Base-by-base conservation (phyloP, 2,797 vertebrate species). In the Myripristis jacobus region DNA sequence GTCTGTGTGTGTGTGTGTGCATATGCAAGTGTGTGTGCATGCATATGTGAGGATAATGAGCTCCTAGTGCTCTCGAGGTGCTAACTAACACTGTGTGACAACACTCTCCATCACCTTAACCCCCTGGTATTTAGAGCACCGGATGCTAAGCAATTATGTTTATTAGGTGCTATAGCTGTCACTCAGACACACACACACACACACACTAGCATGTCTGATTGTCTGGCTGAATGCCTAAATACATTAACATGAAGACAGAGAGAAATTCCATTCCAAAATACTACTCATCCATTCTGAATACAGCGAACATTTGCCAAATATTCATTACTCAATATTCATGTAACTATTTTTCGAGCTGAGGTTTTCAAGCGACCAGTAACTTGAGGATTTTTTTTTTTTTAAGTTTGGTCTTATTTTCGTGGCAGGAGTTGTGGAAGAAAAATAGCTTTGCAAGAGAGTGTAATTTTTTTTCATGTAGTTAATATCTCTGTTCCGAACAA, bases 21-120 rank as follows among this genome's bases (percentile, higher is more conserved):
- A 22, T 64, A 46, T 53, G 48, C 31, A 53, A 60, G 47, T 29
- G 52, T 59, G 53, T 65, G 25, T 19, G 7, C 41, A 47, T 77
- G 72, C 54, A 82, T 73, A 67, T 34, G 44, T 64, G 54, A 47
- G 12, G 63, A 82, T 91, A 89, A 91, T 91, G 85, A 91, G 87
- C 75, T 65, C 55, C 63, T 52, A 55, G 69, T 63, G 60, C 62
- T 66, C 61, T 77, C 54, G 73, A 81, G 75, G 82, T 84, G 80
- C 72, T 76, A 75, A 84, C 73, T 84, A 84, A 86, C 77, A 74
- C 58, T 72, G 43, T 84, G 52, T 9, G 78, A 84, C 82, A 84
- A 80, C 69, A 74, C 76, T 75, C 76, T 84, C 80, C 66, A 80
- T 87, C 75, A 87, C 82, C 82, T 82, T 76, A 73, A 82, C 58